Base-by-base conservation (phyloP, 2,113 vertebrate species). In the Phyllostomus discolor region DNA sequence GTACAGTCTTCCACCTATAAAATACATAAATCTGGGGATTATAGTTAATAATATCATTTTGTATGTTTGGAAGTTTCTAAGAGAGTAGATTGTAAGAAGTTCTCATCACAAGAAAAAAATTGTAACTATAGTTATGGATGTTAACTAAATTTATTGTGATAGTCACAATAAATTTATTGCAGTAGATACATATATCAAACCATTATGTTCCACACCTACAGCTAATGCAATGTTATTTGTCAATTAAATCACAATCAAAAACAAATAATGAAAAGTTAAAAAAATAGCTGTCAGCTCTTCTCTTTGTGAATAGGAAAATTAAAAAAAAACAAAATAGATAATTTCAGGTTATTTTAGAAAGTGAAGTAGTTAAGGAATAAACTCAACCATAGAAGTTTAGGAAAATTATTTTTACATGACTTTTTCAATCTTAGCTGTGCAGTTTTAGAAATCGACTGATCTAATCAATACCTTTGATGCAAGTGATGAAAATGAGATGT, bases 311-410 rank as follows among this genome's bases (percentile, higher is more conserved):
- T 46, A 90, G 64, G 52, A 89, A 69, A 64, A 73, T 48, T 43
- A 38, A 75, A 41, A 66, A 66, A 62, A 85, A 93, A 54, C 46
- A 26, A 70, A 88, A 78, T 81, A 76, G 46, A 70, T 11, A 43
- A 17, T 48, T 95, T 78, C 78, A 90, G 54, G 17, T 95, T 75
- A 38, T 91, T 89, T 96, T n/a, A 88, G 52, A 95, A 73, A 85
- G 20, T 43, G 24, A 80, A 95, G 16, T 82, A 20, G 5, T 80
- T 88, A 75, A 66, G 62, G 64, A 79, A 81, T 82, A 85, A 81
- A 81, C 28, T 83, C 38, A 88, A 20, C 57, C 50, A 50, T 54
- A 91, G 52, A 95, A 80, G 9, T 78, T 94, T 78, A 72, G 20
- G 31, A 6, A 80, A 90, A 81, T 82, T 19, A 62, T 81, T 89